Base-by-base conservation (phyloP, 2,113 vertebrate genomes). In the Oreotrochilus melanogaster region DNA sequence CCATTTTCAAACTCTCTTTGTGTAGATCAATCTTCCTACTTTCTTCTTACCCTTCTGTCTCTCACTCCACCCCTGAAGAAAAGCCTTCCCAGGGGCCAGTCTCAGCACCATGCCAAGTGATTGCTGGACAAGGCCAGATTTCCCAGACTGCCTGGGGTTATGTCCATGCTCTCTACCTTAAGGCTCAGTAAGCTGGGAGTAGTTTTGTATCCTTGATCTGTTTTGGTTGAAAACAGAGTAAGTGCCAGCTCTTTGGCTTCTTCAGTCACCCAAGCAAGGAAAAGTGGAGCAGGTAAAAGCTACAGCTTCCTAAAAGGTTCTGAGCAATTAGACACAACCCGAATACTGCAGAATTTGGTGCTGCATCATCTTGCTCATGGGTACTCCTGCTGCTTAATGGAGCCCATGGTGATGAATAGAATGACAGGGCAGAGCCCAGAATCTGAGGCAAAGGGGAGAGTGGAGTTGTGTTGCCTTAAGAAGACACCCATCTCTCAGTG, bases 11-110 rank as follows among this genome's bases (percentile, higher is more conserved):
- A 16, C 11, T 51, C 16, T 78, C 21, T 7, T 6, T 24, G 6
- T 39, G 5, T 3, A 71, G 33, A 56, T 69, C 4, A 64, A 45
- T 47, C 15, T 60, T 10, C 17, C 10, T 73, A 15, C 8, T 57
- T 61, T 33, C 47, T 47, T 61, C 50, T 53, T 53, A 33, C 4
- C 1, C 8, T 66, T 70, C 22, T 66, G 4, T 71, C 39, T 80
- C 10, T 18, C 27, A 22, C 8, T 2, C 14, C 22, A 18, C 0
- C 1, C 2, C 15, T 19, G 58, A 67, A 22, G 10, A 66, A 83
- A 76, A 67, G 2, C 11, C 33, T 79, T 74, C 48, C 14, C 33
- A 79, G 39, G 17, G 23, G 25, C 28, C 14, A n/a, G 28, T 31
- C 11, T 86, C 39, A 54, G 43, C 27, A 43, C 17, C 9, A 24